A percentile compares a stretch with the other conserved stretches of the same genome.
Conservation (phyloP, 2,113 vertebrate genomes). For the Ornithorhynchus anatinus region DNA sequence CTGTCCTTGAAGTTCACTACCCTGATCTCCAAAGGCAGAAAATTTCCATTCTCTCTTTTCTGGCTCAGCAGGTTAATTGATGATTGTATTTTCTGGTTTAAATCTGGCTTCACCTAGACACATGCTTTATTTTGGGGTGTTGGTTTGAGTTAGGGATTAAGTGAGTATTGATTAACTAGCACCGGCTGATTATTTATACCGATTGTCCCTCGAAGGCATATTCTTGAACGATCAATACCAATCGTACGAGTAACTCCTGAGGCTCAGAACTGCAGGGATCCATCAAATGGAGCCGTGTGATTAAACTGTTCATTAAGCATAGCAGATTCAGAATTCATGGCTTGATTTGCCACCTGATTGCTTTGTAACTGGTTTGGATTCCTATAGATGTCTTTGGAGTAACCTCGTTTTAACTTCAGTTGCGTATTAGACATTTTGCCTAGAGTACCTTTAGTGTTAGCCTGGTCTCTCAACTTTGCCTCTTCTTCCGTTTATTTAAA, state of each 20-base stretch:
- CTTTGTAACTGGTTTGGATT: conserved; percentile 34
- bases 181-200: conserved; percentile 47
- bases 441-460: rapidly evolving
- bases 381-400: background rate
- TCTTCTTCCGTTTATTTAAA: background rate
- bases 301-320: conserved; percentile 54
- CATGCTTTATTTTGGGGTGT: background rate
- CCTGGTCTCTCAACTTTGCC: rapidly evolving
- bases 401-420: background rate
- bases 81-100: background rate
- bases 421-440: background rate
- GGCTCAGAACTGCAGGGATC: conserved; percentile 18
- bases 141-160: conserved; percentile 39
- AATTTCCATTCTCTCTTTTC: conserved; percentile 28
- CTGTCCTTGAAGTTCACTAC: conserved; percentile 17
- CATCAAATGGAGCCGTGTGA: conserved; percentile 31
- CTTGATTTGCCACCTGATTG: conserved; percentile 30
- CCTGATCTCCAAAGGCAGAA: conserved; percentile 4
- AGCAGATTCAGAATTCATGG: conserved; percentile 35
- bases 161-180: conserved; percentile 57
- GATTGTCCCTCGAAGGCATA: conserved; percentile 35
- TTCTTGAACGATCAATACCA: conserved; percentile 4
- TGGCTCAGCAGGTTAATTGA: background rate
- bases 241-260: conserved; percentile 21
- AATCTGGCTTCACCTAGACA: conserved; percentile 17